A percentile compares a stretch with the other conserved stretches of the same genome.
phyloP scores from a whole-genome alignment of 2,888 invertebrate species.

The Agriopis marginaria region DNA sequence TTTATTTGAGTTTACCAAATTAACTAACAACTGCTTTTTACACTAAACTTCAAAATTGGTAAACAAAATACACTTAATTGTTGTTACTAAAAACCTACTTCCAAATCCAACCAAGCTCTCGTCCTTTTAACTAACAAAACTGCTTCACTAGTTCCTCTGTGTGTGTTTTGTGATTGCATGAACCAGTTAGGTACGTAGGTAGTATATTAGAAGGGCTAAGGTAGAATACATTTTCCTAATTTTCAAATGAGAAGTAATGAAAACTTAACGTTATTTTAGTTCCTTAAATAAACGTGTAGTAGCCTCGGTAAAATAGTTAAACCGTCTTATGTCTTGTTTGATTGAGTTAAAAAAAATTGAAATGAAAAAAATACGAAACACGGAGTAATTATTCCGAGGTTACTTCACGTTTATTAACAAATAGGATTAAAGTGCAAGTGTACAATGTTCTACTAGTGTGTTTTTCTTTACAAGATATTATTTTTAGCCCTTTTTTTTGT shows the following conservation, averaged over 20 bases:
- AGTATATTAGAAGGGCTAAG: constrained; percentile 1
- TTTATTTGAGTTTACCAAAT: neutral
- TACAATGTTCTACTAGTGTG: no score
- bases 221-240: neutral
- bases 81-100: constrained; percentile 3
- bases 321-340: no score
- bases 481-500: no score
- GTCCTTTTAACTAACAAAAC: neutral
- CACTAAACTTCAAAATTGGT: neutral
- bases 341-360: no score
- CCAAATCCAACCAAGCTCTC: neutral
- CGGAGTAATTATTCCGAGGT: no score
- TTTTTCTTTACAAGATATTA: no score
- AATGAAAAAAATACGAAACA: no score
- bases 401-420: no score
- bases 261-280: neutral
- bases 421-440: no score
- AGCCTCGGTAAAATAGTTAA: no score
- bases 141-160: constrained; percentile 6
- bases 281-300: no score
- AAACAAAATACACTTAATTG: no score
- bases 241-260: neutral
- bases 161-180: constrained; percentile 30
- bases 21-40: neutral
- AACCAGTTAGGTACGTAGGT: constrained; percentile 1